Percentiles rank a stretch among this genome's conserved stretches.
Evolutionary conservation across 2,113 vertebrate species (phyloP).

Genomic region (Mungos mungo): DNA sequence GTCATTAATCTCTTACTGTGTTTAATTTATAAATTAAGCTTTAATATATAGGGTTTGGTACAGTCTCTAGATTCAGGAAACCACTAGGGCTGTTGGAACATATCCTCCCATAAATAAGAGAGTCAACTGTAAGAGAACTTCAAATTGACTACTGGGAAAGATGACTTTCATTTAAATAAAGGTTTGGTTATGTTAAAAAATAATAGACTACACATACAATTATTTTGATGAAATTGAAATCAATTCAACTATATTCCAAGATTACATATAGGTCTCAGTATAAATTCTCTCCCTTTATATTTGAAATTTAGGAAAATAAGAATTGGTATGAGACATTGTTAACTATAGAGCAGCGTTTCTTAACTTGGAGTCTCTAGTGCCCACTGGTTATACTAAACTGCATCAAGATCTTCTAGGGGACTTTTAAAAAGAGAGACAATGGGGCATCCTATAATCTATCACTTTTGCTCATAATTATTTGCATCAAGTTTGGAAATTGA

Average conservation of each 20-base stretch:
- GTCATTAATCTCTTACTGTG: neutral
- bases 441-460: neutral
- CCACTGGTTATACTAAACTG: neutral
- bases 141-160: neutral
- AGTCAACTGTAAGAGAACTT: neutral
- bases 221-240: neutral
- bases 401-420: neutral
- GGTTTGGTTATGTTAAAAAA: neutral
- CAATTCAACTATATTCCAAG: neutral
- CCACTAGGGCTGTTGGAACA: neutral
- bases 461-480: neutral
- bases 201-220: neutral
- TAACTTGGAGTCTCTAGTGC: neutral
- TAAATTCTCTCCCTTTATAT: neutral
- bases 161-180: neutral
- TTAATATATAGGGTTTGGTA: neutral
- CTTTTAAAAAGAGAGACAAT: neutral
- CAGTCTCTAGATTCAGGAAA: neutral
- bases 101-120: neutral
- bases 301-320: neutral
- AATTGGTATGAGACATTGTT: neutral
- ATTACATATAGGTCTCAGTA: neutral
- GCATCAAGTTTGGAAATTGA: neutral
- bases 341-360: neutral
- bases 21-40: neutral